Evolutionary conservation across 1,140 invertebrate species (phyloP), one percentile per base, ranked within the genome.

Genomic region (Oncopodura yosiiana): DNA sequence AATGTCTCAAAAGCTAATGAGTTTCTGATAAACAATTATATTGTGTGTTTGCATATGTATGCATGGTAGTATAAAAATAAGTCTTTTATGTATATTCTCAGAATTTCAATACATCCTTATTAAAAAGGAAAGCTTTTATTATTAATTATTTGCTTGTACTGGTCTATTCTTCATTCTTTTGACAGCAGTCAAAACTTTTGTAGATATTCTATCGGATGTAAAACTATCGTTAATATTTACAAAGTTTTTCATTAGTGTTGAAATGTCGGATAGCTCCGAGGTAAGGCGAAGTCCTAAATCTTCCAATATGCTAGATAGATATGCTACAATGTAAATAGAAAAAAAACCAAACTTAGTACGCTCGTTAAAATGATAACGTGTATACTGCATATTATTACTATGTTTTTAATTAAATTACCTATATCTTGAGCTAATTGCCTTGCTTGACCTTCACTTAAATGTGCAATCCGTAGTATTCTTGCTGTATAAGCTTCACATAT

Each of bases 351-450:
- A 39, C 9, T 16, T 34, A 29, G 2, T 3, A 34, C 21, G 32
- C 18, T 32, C 4, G 23, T 34, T 34, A 9, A 44, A 49, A 42
- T 43, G 2, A 29, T 24, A n/a, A 26, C 16, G n/a, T n/a, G 34
- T 34, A 4, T 39, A 1, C 1, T 39, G 21, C 5, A 26, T 18
- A 19, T 44, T 44, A 9, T 6, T 6, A 6, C 5, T 18, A 6
- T 11, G 32, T 16, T 11, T 12, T n/a, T 9, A 14, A n/a, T n/a
- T 16, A 49, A 39, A 49, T 57, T 53, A 62, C 62, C 58, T 8
- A 64, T 64, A 42, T 64, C 62, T 53, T 64, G 62, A 16, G 56
- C 55, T 4, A 64, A 29, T 48, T 64, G 62, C 19, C 46, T 54
- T 19, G 62, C 58, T 38, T 64, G 62, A 26, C 62, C 62, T 34